phyloP scores from a whole-genome alignment of 2,113 vertebrate species.

The Cichladusa arquata region DNA sequence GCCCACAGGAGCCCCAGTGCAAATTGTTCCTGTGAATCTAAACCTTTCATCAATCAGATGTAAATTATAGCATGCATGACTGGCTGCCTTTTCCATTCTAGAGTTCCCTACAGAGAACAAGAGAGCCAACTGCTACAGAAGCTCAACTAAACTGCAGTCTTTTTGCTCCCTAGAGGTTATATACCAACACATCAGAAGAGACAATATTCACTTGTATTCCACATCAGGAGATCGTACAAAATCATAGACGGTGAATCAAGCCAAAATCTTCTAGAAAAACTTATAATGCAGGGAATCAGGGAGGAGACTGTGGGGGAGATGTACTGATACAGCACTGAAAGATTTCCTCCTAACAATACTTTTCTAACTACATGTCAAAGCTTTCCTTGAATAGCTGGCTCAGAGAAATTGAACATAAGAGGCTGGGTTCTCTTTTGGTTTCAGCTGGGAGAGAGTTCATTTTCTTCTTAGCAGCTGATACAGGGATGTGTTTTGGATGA shows the following conservation, averaged over 20 bases:
- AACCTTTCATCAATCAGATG: constrained; percentile 79
- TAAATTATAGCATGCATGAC: constrained; percentile 76
- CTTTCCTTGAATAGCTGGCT: background rate
- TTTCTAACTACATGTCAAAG: background rate
- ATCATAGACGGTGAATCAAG: background rate
- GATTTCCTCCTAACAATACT: background rate
- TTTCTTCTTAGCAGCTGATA: background rate
- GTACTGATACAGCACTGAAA: background rate
- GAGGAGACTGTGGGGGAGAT: background rate
- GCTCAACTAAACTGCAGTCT: constrained; percentile 48
- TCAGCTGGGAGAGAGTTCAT: background rate
- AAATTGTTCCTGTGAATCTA: constrained; percentile 78
- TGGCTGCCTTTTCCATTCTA: constrained; percentile 70
- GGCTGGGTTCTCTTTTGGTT: background rate
- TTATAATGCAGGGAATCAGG: background rate
- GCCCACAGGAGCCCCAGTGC: constrained; percentile 65
- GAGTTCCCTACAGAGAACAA: constrained; percentile 64
- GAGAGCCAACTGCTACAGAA: constrained; percentile 63
- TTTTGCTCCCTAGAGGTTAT: constrained; percentile 17
- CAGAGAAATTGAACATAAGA: background rate
- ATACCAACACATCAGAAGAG: constrained; percentile 19
- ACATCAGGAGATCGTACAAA: constrained; percentile 5
- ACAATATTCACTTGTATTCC: constrained; percentile 2
- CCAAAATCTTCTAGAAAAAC: background rate
- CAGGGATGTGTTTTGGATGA: background rate